These are phyloP conservation scores for Crax fasciolata DNA, from an alignment of 2,797 vertebrate genomes.

Conservation along the genomic window DNA sequence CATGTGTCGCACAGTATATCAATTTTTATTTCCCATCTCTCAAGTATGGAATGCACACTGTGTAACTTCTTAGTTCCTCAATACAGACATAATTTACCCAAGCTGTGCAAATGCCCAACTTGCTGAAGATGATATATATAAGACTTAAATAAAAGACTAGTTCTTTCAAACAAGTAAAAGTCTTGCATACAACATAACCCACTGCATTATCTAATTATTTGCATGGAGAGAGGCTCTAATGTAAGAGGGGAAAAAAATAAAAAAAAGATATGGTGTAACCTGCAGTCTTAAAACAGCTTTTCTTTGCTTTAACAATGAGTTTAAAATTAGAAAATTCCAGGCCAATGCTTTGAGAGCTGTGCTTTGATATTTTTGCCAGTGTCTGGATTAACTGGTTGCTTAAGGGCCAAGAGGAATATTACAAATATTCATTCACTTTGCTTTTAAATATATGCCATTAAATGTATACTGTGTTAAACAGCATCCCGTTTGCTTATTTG, in stretches of 20 bases:
- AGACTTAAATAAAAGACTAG: conserved; percentile 79
- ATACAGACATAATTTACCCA: conserved; percentile 85
- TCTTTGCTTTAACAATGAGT: not conserved
- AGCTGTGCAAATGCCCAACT: conserved; percentile 80
- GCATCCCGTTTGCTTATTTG: not conserved
- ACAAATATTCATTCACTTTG: not conserved
- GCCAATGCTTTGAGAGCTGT: not conserved
- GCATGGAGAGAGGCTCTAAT: not conserved
- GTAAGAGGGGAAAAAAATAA: not conserved
- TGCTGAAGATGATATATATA: conserved; percentile 74
- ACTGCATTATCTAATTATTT: conserved; percentile 58
- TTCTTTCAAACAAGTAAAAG: conserved; percentile 72
- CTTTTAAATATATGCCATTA: not conserved
- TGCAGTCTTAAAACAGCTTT: conserved; percentile 10
- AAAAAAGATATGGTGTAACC: conserved; percentile 56
- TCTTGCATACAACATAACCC: conserved; percentile 51
- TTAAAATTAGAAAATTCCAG: conserved; percentile 35
- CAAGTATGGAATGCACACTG: conserved; percentile 83
- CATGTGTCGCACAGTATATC: conserved; percentile 84
- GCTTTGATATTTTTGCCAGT: not conserved
- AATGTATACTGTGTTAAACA: not conserved
- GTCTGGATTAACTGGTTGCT: conserved; percentile 3
- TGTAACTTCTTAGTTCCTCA: conserved; percentile 84
- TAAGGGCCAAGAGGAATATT: not conserved
- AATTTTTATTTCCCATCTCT: conserved; percentile 87